phyloP scores from a whole-genome alignment of 2,888 invertebrate genomes.

The Argynnis bischoffii region DNA sequence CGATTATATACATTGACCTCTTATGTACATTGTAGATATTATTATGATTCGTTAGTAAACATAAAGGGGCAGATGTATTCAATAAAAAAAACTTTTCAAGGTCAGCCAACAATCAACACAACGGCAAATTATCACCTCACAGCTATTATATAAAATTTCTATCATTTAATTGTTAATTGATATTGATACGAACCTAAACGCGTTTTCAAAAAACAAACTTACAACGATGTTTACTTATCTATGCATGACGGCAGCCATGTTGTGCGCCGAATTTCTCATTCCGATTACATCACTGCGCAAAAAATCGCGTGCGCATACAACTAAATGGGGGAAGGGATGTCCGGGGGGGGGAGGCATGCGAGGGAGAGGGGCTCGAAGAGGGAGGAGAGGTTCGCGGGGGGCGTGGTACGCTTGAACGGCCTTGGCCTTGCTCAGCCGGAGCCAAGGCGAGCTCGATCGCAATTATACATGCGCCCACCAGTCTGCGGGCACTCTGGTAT shows the following conservation, averaged over 20 bases:
- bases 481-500: conserved; percentile 64
- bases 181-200: not conserved
- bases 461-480: conserved; percentile 77
- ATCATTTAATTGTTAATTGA: conserved; percentile 10
- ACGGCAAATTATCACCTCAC: not conserved
- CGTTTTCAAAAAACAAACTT: conserved; percentile 17
- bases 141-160: conserved; percentile 12
- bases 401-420: conserved; percentile 55
- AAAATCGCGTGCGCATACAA: conserved; percentile 68
- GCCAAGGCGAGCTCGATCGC: conserved; percentile 75
- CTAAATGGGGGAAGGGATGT: conserved; percentile 36
- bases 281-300: conserved; percentile 78
- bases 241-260: conserved; percentile 64
- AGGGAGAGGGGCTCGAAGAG: conserved; percentile 28
- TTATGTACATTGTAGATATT: too few species aligned
- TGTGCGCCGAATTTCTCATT: conserved; percentile 70
- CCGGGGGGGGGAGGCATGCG: conserved; percentile 37
- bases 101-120: not conserved
- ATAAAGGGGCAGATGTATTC: not conserved
- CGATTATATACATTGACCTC: too few species aligned
- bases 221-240: conserved; percentile 36
- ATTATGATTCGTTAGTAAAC: too few species aligned
- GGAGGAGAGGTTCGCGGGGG: conserved; percentile 43
- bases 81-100: conserved; percentile 2
- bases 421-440: conserved; percentile 79